Evolutionary conservation across 2,888 invertebrate genomes (phyloP), one percentile per base, ranked within the genome.

Genomic region (Thysanoteuthis rhombus): DNA sequence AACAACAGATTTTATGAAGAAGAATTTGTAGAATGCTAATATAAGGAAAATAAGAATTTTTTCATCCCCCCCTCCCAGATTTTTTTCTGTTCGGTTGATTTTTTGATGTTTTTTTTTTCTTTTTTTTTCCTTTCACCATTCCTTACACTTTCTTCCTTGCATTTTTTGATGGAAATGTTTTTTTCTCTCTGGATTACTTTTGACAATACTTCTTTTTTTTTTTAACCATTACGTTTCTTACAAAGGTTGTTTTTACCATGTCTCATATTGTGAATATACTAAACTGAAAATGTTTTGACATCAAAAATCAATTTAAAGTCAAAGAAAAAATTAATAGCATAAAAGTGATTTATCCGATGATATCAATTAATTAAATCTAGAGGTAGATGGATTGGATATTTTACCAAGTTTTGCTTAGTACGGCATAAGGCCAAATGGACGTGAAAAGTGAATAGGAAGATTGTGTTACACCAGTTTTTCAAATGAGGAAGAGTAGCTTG

Each of bases 1-100:
- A 75, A 75, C 75, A 75, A n/a, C n/a, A 75, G 75, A 75, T n/a
- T 75, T 75, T 75, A 75, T 75, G 75, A 75, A 75, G 75, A 75
- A 58, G 8, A 12, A 47, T 75, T 75, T n/a, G 16, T 75, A 75
- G 75, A 75, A 75, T 75, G 75, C 75, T 75, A 75, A 75, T 6
- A 32, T 8, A 75, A 75, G 10, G n/a, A n/a, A 75, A 75, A n/a
- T 2, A 75, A 16, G 1, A 6, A 10, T 75, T 75, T 75, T 75
- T 75, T n/a, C 0, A 0, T 0, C n/a, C 32, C n/a, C 32, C 32
- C 32, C 32, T 3, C 12, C 19, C n/a, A 1, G 4, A n/a, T 32
- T n/a, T 32, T 16, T 32, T 32, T 75, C n/a, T 75, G 32, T 12
- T n/a, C 32, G 6, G 12, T 10, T 32, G 1, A 1, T 58, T 10